Percentiles rank a stretch among this genome's conserved stretches.
These are phyloP conservation scores for Meloe dianella DNA, from an alignment of 2,888 invertebrate genomes.

Conservation along the genomic window DNA sequence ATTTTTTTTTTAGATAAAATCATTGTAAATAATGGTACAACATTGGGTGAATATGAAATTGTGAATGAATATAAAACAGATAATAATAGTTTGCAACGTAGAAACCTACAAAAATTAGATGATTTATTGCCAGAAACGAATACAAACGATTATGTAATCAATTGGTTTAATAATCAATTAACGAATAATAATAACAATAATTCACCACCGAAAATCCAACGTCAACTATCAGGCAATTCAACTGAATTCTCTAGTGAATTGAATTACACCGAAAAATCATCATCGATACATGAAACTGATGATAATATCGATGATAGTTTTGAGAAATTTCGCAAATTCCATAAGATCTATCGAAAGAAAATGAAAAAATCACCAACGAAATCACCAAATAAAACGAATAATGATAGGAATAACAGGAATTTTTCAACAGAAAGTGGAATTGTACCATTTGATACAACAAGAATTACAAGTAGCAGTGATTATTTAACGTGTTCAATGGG, in stretches of 20 bases:
- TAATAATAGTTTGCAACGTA: constrained; percentile 30
- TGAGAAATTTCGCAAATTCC: constrained; percentile 33
- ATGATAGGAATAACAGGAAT: constrained; percentile 18
- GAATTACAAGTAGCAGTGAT: constrained; percentile 48
- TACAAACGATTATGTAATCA: constrained; percentile 52
- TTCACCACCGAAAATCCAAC: not conserved
- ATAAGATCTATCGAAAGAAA: constrained; percentile 43
- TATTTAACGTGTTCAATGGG: constrained; percentile 51
- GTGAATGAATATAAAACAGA: constrained; percentile 46
- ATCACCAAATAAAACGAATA: constrained; percentile 11
- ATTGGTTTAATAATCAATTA: constrained; percentile 50
- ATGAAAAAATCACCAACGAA: constrained; percentile 31
- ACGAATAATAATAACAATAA: not conserved
- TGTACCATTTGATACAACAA: constrained; percentile 17
- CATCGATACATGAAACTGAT: constrained; percentile 46
- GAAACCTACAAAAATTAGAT: constrained; percentile 23
- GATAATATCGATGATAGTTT: constrained; percentile 30
- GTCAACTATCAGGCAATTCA: constrained; percentile 12
- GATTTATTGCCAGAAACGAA: constrained; percentile 49
- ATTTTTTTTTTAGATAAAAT: constrained; percentile 67
- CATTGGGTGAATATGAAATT: constrained; percentile 67
- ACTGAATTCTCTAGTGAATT: constrained; percentile 31
- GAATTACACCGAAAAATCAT: too few relatives aligned
- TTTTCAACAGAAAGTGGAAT: constrained; percentile 54
- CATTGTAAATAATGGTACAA: constrained; percentile 66